These are phyloP conservation scores for Leptogaster cylindrica DNA, from an alignment of 2,888 invertebrate genomes.

Conservation along the genomic window DNA sequence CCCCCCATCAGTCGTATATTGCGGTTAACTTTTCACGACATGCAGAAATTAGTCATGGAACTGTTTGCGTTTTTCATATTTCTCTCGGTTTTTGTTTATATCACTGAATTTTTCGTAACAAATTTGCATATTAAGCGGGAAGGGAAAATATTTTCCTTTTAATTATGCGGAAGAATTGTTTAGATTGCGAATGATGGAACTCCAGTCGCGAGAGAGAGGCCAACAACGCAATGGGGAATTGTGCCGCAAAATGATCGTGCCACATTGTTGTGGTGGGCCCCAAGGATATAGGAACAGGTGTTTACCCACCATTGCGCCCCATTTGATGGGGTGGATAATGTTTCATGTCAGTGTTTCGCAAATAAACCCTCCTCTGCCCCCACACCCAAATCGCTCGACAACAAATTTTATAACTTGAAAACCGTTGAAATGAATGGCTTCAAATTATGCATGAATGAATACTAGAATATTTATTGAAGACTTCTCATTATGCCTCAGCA, in stretches of 20 bases:
- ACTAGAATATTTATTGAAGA: conserved; percentile 36
- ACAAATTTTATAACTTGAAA: conserved; percentile 27
- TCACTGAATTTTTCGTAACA: conserved; percentile 34
- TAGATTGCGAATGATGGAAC: conserved; percentile 40
- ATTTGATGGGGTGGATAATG: background rate
- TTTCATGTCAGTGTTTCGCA: background rate
- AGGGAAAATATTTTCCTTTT: conserved; percentile 43
- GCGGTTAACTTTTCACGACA: conserved; percentile 40
- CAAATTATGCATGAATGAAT: conserved; percentile 38
- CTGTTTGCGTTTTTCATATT: conserved; percentile 42
- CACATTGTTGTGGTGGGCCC: background rate
- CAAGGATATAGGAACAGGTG: background rate
- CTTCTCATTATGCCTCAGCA: conserved; percentile 35
- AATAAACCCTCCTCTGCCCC: background rate
- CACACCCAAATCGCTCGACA: background rate
- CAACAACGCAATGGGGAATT: background rate
- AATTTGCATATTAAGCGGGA: conserved; percentile 43
- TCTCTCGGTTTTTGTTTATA: conserved; percentile 27
- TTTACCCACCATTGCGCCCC: background rate
- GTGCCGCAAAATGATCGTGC: background rate
- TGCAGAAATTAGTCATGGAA: conserved; percentile 43
- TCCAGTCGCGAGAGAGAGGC: background rate
- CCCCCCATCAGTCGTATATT: conserved; percentile 31
- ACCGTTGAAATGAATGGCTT: conserved; percentile 28
- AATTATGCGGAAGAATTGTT: conserved; percentile 45